Percentiles rank a stretch among this genome's conserved stretches.
Evolutionary conservation across 2,888 invertebrate genomes (phyloP).

Genomic region (Xestia sexstrigata): DNA sequence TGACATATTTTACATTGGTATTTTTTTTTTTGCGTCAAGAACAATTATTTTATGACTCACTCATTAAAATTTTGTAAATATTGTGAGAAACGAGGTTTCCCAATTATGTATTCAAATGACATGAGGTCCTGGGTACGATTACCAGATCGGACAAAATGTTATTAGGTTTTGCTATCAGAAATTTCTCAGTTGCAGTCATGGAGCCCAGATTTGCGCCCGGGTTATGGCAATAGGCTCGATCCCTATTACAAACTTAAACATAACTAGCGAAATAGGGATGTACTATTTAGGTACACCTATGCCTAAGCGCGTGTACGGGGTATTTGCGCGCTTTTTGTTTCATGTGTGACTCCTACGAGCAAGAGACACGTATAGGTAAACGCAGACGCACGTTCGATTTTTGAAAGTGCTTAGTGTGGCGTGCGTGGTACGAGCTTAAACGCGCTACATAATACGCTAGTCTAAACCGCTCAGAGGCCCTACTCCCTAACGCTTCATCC

Average conservation of each 20-base stretch:
- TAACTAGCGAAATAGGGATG: no score
- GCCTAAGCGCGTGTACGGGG: background rate
- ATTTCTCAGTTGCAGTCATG: background rate
- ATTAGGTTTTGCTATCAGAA: no score
- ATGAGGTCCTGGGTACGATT: background rate
- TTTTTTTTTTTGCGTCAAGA: background rate
- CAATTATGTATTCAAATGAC: no score
- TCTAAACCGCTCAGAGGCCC: background rate
- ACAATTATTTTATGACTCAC: background rate
- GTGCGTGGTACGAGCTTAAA: background rate
- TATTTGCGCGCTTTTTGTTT: background rate
- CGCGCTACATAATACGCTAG: background rate
- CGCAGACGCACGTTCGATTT: background rate
- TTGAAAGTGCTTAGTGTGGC: background rate
- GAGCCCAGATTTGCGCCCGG: background rate
- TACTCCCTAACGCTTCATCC: no score
- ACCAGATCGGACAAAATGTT: background rate
- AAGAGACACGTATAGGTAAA: no score
- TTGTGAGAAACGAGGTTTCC: no score
- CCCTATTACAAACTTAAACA: no score
- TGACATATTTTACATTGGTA: background rate
- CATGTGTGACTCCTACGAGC: background rate
- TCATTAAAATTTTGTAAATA: no score
- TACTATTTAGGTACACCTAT: background rate
- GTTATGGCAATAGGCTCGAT: background rate